These are phyloP conservation scores for Adelges cooleyi DNA, from an alignment of 1,140 invertebrate species.

Conservation along the genomic window DNA sequence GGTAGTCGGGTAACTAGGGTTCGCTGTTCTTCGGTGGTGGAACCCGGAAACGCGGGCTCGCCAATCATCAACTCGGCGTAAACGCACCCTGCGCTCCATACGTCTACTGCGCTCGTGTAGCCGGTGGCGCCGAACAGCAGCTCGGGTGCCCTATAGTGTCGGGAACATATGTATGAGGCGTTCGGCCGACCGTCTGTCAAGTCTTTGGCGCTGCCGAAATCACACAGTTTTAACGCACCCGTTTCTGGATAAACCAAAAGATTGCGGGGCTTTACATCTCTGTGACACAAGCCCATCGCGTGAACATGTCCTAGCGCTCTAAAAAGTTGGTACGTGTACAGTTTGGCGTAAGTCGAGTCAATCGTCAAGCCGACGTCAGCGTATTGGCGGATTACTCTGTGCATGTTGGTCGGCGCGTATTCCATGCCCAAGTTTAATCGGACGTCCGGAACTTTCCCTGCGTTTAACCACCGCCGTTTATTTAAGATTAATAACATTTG, in stretches of 20 bases:
- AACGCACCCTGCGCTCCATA: slow-evolving; percentile 9
- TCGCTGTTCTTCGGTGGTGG: neutral
- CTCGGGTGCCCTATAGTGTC: neutral
- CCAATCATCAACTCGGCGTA: neutral
- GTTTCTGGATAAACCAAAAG: neutral
- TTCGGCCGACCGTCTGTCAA: neutral
- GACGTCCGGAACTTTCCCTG: neutral
- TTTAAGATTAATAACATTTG: neutral
- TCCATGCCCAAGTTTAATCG: neutral
- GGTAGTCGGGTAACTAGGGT: neutral
- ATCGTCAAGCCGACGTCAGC: neutral
- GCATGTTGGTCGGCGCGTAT: neutral
- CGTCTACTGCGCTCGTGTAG: neutral
- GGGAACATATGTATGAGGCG: neutral
- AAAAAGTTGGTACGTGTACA: slow-evolving; percentile 8
- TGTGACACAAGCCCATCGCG: neutral
- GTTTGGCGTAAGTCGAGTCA: neutral
- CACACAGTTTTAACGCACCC: neutral
- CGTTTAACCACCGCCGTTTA: too few relatives aligned
- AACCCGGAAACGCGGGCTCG: neutral
- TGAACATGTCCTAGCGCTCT: neutral
- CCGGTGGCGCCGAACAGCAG: neutral
- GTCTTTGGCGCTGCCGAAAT: neutral
- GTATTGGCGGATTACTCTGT: neutral
- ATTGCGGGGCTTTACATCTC: neutral